These are phyloP conservation scores for Linurgus olivaceus DNA, from an alignment of 2,797 vertebrate genomes.

Conservation along the genomic window DNA sequence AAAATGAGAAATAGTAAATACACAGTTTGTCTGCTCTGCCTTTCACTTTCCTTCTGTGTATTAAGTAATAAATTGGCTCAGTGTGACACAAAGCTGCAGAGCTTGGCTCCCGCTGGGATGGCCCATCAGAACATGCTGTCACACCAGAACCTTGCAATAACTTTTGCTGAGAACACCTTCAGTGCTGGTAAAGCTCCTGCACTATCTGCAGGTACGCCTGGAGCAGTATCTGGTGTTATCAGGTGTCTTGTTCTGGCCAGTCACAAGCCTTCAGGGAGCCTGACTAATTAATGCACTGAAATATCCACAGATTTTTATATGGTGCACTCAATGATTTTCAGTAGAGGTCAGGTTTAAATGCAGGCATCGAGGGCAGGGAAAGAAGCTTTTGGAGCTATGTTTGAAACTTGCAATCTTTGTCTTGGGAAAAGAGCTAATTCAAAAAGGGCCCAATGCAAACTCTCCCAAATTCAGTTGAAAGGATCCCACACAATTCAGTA, in stretches of 20 bases:
- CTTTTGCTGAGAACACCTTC: background rate
- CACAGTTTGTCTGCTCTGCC: background rate
- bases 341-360: background rate
- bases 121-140: background rate
- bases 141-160: background rate
- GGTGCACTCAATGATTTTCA: background rate
- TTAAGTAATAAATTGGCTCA: slow-evolving; percentile 39
- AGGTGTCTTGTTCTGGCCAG: background rate
- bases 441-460: background rate
- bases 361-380: background rate
- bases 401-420: background rate
- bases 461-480: background rate
- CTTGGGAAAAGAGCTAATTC: background rate
- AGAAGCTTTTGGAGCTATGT: slow-evolving; percentile 9
- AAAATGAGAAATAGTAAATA: slow-evolving; percentile 39
- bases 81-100: background rate
- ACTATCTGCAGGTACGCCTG: background rate
- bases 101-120: background rate
- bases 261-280: background rate
- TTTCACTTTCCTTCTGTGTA: slow-evolving; percentile 35
- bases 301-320: background rate
- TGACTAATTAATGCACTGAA: slow-evolving; percentile 26
- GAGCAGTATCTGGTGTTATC: background rate
- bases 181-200: background rate
- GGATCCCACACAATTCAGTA: slow-evolving; percentile 5